Conservation (phyloP, 2,888 invertebrate genomes). For the Lycia hirtaria region DNA sequence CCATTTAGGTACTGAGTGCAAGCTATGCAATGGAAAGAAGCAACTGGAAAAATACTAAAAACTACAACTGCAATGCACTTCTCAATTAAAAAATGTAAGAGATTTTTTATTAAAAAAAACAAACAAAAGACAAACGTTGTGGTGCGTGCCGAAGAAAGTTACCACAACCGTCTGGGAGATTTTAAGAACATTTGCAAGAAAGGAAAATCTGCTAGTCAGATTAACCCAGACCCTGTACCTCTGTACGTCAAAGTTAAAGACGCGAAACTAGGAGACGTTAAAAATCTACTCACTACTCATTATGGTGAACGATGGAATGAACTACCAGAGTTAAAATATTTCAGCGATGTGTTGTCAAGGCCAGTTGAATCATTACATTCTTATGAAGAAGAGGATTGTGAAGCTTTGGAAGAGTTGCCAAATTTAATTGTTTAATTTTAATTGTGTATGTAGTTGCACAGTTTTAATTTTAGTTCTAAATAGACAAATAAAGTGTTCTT, state of each 20-base stretch:
- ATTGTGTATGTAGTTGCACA: conserved; percentile 14
- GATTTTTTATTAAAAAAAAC: conserved; percentile 32
- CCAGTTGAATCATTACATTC: conserved; percentile 18
- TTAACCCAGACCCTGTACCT: conserved; percentile 28
- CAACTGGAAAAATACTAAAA: conserved; percentile 8
- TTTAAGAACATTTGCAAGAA: conserved; percentile 33
- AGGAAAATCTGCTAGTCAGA: conserved; percentile 31
- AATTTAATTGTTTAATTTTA: conserved; percentile 25
- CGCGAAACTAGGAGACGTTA: conserved; percentile 30
- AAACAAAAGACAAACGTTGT: conserved; percentile 32
- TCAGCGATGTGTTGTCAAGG: conserved; percentile 30
- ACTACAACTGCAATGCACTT: conserved; percentile 18
- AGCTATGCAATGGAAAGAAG: conserved; percentile 10
- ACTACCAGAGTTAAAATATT: conserved; percentile 28
- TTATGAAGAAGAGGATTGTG: conserved; percentile 18
- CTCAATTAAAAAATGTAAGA: conserved; percentile 30
- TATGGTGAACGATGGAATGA: conserved; percentile 27
- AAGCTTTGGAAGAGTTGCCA: conserved; percentile 18
- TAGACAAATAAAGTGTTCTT: conserved; percentile 16
- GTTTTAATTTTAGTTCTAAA: conserved; percentile 18
- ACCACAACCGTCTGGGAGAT: conserved; percentile 23
- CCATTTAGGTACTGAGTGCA: conserved; percentile 8
- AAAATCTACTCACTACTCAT: conserved; percentile 29
- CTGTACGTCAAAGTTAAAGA: conserved; percentile 30
- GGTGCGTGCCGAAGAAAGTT: conserved; percentile 33